phyloP scores from a whole-genome alignment of 2,113 vertebrate genomes.

The Ailurus styani region DNA sequence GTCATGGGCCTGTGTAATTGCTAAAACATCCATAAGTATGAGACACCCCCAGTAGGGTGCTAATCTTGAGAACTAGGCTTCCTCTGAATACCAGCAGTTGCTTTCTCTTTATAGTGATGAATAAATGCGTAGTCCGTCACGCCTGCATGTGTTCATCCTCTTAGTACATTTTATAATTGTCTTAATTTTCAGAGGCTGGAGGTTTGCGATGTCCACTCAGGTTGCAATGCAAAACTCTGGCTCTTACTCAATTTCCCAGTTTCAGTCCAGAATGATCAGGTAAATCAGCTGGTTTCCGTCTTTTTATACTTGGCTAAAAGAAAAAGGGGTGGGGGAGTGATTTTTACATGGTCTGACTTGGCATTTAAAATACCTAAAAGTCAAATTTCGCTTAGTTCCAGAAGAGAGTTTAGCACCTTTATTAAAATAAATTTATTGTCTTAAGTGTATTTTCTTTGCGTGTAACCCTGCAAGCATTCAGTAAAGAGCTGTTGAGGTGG shows the following conservation, averaged over 20 bases:
- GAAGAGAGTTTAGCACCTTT: background rate
- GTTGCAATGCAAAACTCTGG: conserved; percentile 99
- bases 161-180: conserved; percentile 27
- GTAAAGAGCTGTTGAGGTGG: background rate
- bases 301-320: background rate
- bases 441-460: background rate
- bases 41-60: no score
- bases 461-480: background rate
- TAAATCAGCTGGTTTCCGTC: conserved; percentile 52
- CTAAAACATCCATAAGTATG: background rate
- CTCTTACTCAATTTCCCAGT: conserved; percentile 97
- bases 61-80: background rate
- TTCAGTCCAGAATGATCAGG: conserved; percentile 99
- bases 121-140: background rate
- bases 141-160: background rate
- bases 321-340: background rate
- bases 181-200: conserved; percentile 91
- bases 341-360: background rate
- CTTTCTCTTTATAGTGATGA: background rate
- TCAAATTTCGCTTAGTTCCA: conserved; percentile 7
- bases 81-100: background rate
- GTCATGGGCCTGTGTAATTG: rapidly evolving
- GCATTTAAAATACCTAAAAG: background rate
- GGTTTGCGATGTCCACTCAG: conserved; percentile 97
- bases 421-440: conserved; percentile 21